Percentiles rank a stretch among this genome's conserved stretches.
These are phyloP conservation scores for Ennomos quercinarius DNA, from an alignment of 2,888 invertebrate genomes.

Conservation along the genomic window DNA sequence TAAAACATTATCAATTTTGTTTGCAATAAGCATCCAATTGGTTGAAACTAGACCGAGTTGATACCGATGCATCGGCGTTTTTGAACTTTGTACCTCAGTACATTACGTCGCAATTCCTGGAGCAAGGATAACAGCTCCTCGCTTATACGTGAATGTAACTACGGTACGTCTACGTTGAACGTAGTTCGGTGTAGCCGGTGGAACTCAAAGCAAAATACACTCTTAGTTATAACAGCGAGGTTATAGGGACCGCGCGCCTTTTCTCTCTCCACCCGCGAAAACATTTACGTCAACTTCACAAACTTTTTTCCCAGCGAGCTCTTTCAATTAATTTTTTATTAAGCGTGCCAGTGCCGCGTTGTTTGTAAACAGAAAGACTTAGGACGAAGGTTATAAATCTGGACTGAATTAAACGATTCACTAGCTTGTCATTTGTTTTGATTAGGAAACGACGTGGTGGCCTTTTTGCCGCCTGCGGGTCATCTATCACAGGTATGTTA, in stretches of 20 bases:
- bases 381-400: constrained; percentile 40
- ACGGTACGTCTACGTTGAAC: constrained; percentile 52
- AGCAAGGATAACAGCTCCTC: constrained; percentile 49
- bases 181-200: constrained; percentile 49
- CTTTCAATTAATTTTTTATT: constrained; percentile 29
- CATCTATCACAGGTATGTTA: constrained; percentile 72
- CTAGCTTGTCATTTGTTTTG: constrained; percentile 72
- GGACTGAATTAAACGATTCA: constrained; percentile 52
- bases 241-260: constrained; percentile 72
- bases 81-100: constrained; percentile 33
- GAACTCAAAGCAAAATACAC: constrained; percentile 62
- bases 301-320: constrained; percentile 58
- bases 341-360: constrained; percentile 53
- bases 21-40: constrained; percentile 47
- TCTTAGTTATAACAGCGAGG: constrained; percentile 73
- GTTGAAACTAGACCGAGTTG: constrained; percentile 40
- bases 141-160: constrained; percentile 31
- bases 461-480: constrained; percentile 60
- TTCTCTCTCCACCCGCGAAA: constrained; percentile 64
- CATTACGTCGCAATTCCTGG: constrained; percentile 50
- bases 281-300: constrained; percentile 69
- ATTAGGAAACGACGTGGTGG: constrained; percentile 61
- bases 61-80: constrained; percentile 15
- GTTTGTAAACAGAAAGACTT: constrained; percentile 38
- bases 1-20: constrained; percentile 47